Evolutionary conservation across 2,888 invertebrate genomes (phyloP), one percentile per base, ranked within the genome.

Genomic region (Vesta saturnalis): DNA sequence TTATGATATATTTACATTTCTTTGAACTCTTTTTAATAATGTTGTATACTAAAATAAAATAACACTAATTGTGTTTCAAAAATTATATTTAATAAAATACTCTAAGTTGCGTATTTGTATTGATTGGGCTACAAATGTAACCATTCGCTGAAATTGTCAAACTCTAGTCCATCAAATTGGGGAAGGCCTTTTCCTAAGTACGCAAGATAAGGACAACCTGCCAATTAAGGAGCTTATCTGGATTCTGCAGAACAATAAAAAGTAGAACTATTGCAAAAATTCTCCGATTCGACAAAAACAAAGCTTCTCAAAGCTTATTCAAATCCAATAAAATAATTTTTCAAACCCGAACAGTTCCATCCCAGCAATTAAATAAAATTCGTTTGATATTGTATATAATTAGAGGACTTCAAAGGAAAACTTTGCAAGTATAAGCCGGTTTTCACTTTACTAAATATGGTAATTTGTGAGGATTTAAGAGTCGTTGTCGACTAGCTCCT

Each of bases 371-470:
- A 67, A 67, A 58, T 52, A 67, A 67, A 62, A 55, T 62, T 67
- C 67, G 67, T 60, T 68, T 68, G 49, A 64, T 64, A 68, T 67
- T 67, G 59, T 68, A 60, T 64, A 64, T 69, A 69, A 64, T 64
- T 70, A 71, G 68, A 65, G 67, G 69, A 73, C 72, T 71, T 73
- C 72, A 73, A 74, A 73, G 72, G 64, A 30, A 60, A 61, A 64
- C 60, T 69, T 70, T 64, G 64, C 70, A 62, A 64, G 65, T 67
- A 60, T 67, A 69, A 56, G 70, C 65, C 67, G 64, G 70, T 72
- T 72, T 73, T 73, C 72, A 74, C 73, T 73, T 73, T 71, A 67
- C 73, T 72, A 72, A 72, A 65, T 74, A 74, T 75, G 74, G 69
- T 75, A 75, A 73, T 75, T 72, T 73, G 62, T 67, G 67, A 69